These are phyloP conservation scores for Plagiodera versicolora DNA, from an alignment of 2,888 invertebrate genomes.

Conservation along the genomic window DNA sequence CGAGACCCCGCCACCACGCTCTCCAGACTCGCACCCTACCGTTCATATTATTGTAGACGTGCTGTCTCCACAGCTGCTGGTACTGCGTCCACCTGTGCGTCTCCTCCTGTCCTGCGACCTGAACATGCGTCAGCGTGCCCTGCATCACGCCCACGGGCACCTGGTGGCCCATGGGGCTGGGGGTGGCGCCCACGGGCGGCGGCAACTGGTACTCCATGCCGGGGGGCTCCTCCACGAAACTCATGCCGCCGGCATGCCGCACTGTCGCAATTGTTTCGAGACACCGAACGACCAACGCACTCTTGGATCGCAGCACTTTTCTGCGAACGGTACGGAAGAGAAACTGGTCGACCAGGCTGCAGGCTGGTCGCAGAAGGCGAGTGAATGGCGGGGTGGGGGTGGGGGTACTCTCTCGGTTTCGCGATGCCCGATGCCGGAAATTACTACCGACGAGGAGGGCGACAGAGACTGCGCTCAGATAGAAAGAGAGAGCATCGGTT, in stretches of 20 bases:
- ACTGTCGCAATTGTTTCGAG: conserved; percentile 47
- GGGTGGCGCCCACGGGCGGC: conserved; percentile 52
- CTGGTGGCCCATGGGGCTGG: conserved; percentile 53
- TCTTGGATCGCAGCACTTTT: too few relatives aligned
- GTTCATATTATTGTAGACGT: conserved; percentile 69
- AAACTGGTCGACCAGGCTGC: neutral
- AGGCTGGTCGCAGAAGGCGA: conserved; percentile 22
- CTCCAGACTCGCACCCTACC: conserved; percentile 57
- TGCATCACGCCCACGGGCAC: conserved; percentile 68
- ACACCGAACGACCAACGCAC: too few relatives aligned
- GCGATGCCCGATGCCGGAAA: conserved; percentile 49
- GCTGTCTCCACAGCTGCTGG: conserved; percentile 77
- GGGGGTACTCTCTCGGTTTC: conserved; percentile 51
- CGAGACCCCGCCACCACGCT: too few relatives aligned
- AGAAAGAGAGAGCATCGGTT: conserved; percentile 6
- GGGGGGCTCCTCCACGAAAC: conserved; percentile 53
- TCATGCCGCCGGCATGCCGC: conserved; percentile 54
- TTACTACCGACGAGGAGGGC: conserved; percentile 30
- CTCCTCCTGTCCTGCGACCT: conserved; percentile 59
- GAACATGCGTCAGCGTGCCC: conserved; percentile 66
- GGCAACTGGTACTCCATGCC: conserved; percentile 59
- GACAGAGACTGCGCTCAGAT: conserved; percentile 26
- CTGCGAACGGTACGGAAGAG: conserved; percentile 25
- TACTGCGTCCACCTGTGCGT: conserved; percentile 70
- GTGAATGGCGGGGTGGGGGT: conserved; percentile 46